Base-by-base conservation (phyloP, 2,888 invertebrate species). In the Caenorhabditis doughertyi region DNA sequence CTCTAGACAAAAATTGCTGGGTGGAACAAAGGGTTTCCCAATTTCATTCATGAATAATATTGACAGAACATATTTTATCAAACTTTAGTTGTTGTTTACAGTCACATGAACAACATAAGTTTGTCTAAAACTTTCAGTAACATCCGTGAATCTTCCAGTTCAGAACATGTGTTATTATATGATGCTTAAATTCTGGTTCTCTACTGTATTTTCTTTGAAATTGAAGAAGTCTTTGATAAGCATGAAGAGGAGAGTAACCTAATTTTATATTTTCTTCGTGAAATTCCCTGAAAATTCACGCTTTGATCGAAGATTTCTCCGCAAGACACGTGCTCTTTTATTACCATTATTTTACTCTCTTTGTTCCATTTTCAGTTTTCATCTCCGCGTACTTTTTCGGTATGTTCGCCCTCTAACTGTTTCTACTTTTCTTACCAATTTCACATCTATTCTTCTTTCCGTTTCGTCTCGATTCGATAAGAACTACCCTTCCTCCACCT, bases 391-490 rank as follows among this genome's bases (percentile, higher is more conserved):
- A 42, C 65, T 56, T 79, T 79, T 27, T 55, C 79, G 62, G 70
- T 70, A 70, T 39, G 53, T 42, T 42, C 44, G 64, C 49, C 56
- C 56, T 74, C 25, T 29, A 32, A 65, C 25, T 29, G 27, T 25
- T 53, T 7, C 67, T 49, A n/a, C 49, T 25, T 58, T 49, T 62
- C 18, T 16, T 49, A 9, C 25, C 25, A n/a, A 49, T 67, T 49
- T 42, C 29, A 21, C 16, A 27, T 47, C 44, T 18, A 47, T 67
- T 60, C 58, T 39, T 70, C 42, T 58, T 51, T 60, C 68, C 42
- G 62, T 64, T 72, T 70, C 64, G 64, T 64, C 49, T 64, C 53
- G 67, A 67, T 53, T 67, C 53, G 68, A 68, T 68, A 68, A 68
- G 68, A 68, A 42, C 67, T 35, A 64, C 42, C 42, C 55, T 65